Conservation (phyloP, 1,140 invertebrate species). For the Triops longicaudatus region DNA sequence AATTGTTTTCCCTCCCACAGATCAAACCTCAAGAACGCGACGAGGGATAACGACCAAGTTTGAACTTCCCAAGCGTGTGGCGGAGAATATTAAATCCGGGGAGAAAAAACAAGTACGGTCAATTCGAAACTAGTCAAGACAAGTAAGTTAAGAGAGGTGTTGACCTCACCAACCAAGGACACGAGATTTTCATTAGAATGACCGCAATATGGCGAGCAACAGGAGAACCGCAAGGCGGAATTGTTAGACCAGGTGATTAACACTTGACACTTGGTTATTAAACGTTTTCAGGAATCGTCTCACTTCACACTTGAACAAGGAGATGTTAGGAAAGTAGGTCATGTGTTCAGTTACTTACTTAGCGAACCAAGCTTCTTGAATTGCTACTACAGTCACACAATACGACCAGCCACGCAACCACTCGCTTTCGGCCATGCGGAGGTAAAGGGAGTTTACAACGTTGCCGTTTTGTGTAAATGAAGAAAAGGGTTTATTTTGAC, state of each 20-base stretch:
- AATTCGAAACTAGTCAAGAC: slow-evolving; percentile 17
- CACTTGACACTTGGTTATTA: too few species aligned
- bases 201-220: slow-evolving; percentile 9
- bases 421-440: slow-evolving; percentile 13
- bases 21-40: too few species aligned
- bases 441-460: slow-evolving; percentile 5
- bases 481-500: too few species aligned
- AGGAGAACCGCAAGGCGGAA: background rate
- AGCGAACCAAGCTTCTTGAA: background rate
- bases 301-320: too few species aligned
- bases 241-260: too few species aligned
- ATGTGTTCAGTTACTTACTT: background rate
- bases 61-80: too few species aligned
- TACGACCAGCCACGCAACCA: slow-evolving; percentile 9
- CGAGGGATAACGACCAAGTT: too few species aligned
- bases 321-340: too few species aligned
- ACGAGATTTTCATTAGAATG: background rate
- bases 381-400: background rate
- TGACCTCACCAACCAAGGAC: background rate
- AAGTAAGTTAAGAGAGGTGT: background rate
- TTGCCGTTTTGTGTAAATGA: background rate
- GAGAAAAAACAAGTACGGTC: background rate
- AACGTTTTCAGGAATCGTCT: too few species aligned
- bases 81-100: too few species aligned
- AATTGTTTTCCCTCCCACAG: too few species aligned